Percentiles rank a stretch among this genome's conserved stretches.
phyloP scores from a whole-genome alignment of 2,113 vertebrate species.

The Oryzias melastigma region DNA sequence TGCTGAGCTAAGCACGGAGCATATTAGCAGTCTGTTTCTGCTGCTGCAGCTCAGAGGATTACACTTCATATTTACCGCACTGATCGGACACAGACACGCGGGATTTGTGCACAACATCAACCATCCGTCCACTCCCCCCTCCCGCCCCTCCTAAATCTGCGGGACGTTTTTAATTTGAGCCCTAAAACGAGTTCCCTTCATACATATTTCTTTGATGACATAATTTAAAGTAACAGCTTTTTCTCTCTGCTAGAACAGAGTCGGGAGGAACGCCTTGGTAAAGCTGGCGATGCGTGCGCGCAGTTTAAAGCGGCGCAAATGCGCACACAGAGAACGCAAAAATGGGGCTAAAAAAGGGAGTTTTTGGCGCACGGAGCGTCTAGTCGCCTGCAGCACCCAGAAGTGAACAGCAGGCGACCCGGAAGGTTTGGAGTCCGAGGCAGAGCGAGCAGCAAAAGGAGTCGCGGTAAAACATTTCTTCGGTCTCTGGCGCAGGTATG shows the following conservation, averaged over 20 bases:
- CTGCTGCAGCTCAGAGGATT: conserved; percentile 52
- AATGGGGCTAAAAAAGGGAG: conserved; percentile 58
- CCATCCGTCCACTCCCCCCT: neutral
- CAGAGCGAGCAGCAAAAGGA: conserved; percentile 74
- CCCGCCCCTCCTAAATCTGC: too few relatives aligned
- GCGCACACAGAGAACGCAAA: conserved; percentile 15
- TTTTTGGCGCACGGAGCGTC: conserved; percentile 17
- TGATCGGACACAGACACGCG: neutral
- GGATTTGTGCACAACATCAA: neutral
- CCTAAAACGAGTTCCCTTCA: too few relatives aligned
- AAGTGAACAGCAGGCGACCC: conserved; percentile 95
- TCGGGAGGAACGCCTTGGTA: neutral
- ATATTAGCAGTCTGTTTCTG: conserved; percentile 46
- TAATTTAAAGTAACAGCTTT: too few relatives aligned
- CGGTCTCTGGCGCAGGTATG: conserved; percentile 71
- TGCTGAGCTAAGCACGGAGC: conserved; percentile 61
- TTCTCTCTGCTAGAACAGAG: too few relatives aligned
- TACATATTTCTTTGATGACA: too few relatives aligned
- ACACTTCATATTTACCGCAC: conserved; percentile 19
- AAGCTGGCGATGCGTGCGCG: neutral
- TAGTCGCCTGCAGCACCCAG: conserved; percentile 84
- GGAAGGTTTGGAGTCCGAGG: conserved; percentile 87
- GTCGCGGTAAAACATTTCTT: conserved; percentile 56
- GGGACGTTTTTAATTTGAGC: too few relatives aligned
- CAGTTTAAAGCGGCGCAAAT: neutral